phyloP scores from a whole-genome alignment of 2,797 vertebrate species.

The Malurus leucopterus region DNA sequence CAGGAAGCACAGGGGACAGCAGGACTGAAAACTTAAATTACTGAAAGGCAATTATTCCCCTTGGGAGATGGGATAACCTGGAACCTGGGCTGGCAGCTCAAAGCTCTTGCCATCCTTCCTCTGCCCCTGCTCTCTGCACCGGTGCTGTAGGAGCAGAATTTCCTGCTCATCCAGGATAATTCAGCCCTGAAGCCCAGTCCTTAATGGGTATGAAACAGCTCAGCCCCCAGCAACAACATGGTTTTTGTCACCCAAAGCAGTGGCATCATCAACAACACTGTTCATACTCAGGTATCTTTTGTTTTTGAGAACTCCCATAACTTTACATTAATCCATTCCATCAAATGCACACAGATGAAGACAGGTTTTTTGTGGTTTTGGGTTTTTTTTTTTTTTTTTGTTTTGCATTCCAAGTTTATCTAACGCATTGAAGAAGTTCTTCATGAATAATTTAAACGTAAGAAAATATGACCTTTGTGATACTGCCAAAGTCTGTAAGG shows the following conservation, averaged over 20 bases:
- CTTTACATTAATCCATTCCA: background rate
- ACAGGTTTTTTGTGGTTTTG: background rate
- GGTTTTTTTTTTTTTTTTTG: background rate
- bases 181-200: background rate
- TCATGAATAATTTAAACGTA: conserved; percentile 28
- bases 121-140: background rate
- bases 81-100: background rate
- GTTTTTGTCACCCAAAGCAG: background rate
- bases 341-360: background rate
- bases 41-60: background rate
- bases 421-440: background rate
- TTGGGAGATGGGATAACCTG: background rate
- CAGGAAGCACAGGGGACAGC: background rate
- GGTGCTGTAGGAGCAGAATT: background rate
- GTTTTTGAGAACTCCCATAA: background rate
- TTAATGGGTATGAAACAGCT: rapidly evolving
- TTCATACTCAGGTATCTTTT: background rate
- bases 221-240: background rate
- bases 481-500: conserved; percentile 8
- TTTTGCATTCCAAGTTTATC: background rate
- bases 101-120: background rate
- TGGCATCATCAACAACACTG: background rate
- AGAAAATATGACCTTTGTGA: conserved; percentile 27
- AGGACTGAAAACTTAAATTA: background rate
- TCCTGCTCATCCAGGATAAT: background rate